These are phyloP conservation scores for Oreonectes daqikongensis DNA, from an alignment of 2,797 vertebrate species.

Conservation along the genomic window DNA sequence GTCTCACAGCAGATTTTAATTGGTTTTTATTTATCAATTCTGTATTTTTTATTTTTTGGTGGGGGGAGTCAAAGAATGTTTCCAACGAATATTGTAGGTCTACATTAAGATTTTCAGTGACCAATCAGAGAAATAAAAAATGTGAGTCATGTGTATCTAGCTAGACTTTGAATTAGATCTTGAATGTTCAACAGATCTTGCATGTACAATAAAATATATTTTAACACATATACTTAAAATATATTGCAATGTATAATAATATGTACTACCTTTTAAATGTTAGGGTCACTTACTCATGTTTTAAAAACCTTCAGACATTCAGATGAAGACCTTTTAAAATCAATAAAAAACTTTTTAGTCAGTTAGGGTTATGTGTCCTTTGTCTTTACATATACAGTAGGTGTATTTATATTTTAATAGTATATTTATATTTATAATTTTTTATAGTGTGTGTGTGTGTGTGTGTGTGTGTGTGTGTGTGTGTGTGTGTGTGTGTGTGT, in stretches of 20 bases:
- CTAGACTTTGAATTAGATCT: background rate
- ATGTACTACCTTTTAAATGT: background rate
- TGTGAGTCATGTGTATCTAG: constrained; percentile 5
- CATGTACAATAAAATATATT: too few species aligned
- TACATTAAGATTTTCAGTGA: background rate
- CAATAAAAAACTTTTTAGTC: too few species aligned
- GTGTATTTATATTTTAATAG: background rate
- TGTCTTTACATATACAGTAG: background rate
- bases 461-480: too few species aligned
- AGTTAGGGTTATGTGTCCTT: too few species aligned
- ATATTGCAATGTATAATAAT: background rate
- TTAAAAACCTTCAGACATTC: too few species aligned
- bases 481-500: too few species aligned
- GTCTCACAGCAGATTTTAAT: background rate
- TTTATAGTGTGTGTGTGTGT: too few species aligned
- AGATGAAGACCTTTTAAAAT: too few species aligned
- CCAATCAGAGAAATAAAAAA: constrained; percentile 3
- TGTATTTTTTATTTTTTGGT: background rate
- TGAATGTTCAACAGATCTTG: background rate
- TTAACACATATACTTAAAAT: too few species aligned
- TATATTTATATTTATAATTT: too few species aligned
- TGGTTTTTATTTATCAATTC: constrained; percentile 1
- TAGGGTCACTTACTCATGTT: background rate
- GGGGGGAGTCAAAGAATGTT: background rate
- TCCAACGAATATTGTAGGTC: background rate